Evolutionary conservation across 2,113 vertebrate species (phyloP), one percentile per base, ranked within the genome.

Genomic region (Megaceryle maxima): DNA sequence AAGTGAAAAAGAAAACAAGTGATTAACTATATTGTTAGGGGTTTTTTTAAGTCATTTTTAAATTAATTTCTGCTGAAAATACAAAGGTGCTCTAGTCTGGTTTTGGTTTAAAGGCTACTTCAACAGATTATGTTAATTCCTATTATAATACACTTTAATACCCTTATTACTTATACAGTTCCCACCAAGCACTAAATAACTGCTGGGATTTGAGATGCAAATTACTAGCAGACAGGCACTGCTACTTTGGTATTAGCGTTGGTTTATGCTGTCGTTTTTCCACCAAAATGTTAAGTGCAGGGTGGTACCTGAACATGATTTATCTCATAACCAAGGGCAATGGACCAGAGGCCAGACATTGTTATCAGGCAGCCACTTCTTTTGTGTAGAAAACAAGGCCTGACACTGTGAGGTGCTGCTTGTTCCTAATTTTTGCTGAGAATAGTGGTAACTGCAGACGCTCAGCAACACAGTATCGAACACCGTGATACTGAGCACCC

Each of bases 371-470:
- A 90, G 51, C 50, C 41, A 1, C 57, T 10, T 86, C 39, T 46
- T 83, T 41, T 77, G 67, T 6, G 55, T 3, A 44, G 66, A 56
- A 78, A 82, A 63, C 44, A 17, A 2, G 21, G 76, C 44, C 70
- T 66, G 90, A 44, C 0, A 8, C 37, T 39, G 48, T 3, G 50
- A 95, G 87, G 57, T 79, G 84, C 84, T 55, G 57, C 50, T 51
- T 41, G 66, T 84, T 81, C 53, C 87, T 26, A 12, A 3, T 44
- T 85, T 83, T 25, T 76, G 41, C 55, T 7, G 25, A 11, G 63
- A 76, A 4, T 0, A 28, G 81, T 0, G 21, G 5, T 31, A 87
- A 76, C 25, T 5, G 21, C 56, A 28, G 74, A 1, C 2, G 2
- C 31, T 72, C n/a, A 11, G 55, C 11, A 5, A 80, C 70, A 76